phyloP scores from a whole-genome alignment of 2,797 vertebrate genomes.

The Novumbra hubbsi region DNA sequence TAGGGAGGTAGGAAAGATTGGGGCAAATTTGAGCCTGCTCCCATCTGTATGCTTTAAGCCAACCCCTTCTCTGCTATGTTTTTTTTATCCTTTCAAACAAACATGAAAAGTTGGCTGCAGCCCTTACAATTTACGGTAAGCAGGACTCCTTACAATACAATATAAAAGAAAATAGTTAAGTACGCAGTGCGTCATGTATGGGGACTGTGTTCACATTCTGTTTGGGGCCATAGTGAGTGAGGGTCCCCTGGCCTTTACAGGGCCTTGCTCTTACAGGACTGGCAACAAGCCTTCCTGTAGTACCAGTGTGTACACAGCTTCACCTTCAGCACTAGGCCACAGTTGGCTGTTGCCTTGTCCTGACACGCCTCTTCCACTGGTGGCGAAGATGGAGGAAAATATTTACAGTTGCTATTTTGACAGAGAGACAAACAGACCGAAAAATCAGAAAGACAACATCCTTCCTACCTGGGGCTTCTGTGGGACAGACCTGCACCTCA shows the following conservation, averaged over 20 bases:
- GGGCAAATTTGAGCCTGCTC: not conserved
- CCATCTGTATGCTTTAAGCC: not conserved
- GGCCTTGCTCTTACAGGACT: conserved; percentile 74
- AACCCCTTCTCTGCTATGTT: not conserved
- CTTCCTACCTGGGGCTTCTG: conserved; percentile 75
- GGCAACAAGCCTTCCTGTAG: conserved; percentile 85
- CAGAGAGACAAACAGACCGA: conserved; percentile 1
- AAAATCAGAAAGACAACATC: conserved; percentile 1
- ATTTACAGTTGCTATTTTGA: not conserved
- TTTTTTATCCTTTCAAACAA: not conserved
- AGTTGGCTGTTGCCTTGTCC: conserved; percentile 81
- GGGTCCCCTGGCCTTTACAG: conserved; percentile 44
- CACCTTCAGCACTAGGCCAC: conserved; percentile 80
- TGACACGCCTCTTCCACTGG: conserved; percentile 73
- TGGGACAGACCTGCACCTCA: conserved; percentile 76
- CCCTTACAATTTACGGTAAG: not conserved
- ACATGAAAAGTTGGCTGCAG: not conserved
- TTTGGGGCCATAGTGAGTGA: conserved; percentile 18
- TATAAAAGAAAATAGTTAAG: not conserved
- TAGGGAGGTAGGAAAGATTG: not conserved
- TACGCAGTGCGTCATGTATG: conserved; percentile 6
- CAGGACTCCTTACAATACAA: not conserved
- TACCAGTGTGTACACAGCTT: conserved; percentile 86
- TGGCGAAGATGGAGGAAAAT: not conserved
- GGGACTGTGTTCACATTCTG: conserved; percentile 46